These are phyloP conservation scores for Tyrannus savana DNA, from an alignment of 2,113 vertebrate genomes.

Conservation along the genomic window DNA sequence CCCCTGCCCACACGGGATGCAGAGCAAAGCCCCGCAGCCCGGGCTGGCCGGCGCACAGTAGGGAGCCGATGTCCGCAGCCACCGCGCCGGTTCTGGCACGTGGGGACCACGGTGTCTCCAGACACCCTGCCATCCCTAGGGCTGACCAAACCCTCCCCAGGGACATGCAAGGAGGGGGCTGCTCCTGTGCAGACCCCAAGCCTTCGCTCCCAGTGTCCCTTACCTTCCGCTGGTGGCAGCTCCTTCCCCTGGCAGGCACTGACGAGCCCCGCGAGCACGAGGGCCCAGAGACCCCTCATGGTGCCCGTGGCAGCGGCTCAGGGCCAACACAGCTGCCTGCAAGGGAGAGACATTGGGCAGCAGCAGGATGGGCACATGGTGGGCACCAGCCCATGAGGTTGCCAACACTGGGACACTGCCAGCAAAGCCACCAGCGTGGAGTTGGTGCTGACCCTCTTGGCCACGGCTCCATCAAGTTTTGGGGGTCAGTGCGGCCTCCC, in stretches of 20 bases:
- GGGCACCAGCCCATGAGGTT: accelerated
- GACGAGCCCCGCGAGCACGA: neutral
- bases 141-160: neutral
- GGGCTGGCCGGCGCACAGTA: accelerated
- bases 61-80: neutral
- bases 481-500: neutral
- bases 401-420: neutral
- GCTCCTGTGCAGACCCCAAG: accelerated
- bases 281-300: slow-evolving; percentile 67
- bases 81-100: neutral
- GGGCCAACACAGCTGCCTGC: neutral
- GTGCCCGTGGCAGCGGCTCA: neutral
- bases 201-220: accelerated
- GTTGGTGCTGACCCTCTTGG: neutral
- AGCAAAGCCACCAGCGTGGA: neutral
- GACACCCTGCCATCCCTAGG: neutral
- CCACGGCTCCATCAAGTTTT: accelerated
- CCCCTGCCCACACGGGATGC: neutral
- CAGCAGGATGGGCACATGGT: accelerated
- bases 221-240: neutral
- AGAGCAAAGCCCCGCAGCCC: neutral
- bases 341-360: neutral
- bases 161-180: accelerated
- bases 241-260: slow-evolving; percentile 39
- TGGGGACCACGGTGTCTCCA: accelerated